A percentile compares a stretch with the other conserved stretches of the same genome.
phyloP scores from a whole-genome alignment of 92 coral and sea anemone genomes.

The Siderastrea siderea region DNA sequence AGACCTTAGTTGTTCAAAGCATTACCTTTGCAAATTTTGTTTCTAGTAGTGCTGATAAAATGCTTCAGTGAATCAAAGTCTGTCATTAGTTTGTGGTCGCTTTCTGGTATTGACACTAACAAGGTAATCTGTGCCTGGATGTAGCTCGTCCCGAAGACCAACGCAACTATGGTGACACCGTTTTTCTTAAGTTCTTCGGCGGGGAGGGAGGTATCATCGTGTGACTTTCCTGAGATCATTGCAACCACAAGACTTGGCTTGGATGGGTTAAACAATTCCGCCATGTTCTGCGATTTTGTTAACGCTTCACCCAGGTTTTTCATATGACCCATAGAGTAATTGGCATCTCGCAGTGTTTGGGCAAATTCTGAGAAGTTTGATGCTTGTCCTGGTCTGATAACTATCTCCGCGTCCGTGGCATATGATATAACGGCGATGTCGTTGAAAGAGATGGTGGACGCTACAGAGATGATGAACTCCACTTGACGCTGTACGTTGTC shows the following conservation, averaged over 20 bases:
- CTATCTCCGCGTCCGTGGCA: slow-evolving; percentile 5
- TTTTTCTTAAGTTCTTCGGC: slow-evolving; percentile 6
- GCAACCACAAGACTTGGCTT: slow-evolving; percentile 5
- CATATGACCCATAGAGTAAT: slow-evolving; percentile 17
- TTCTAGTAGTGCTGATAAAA: background rate
- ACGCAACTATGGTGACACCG: slow-evolving; percentile 19
- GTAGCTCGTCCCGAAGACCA: slow-evolving; percentile 4
- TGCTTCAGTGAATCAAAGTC: slow-evolving; percentile 5
- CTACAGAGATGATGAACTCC: slow-evolving; percentile 36
- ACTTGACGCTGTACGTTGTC: slow-evolving; percentile 30
- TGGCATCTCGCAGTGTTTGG: slow-evolving; percentile 16
- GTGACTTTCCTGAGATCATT: slow-evolving; percentile 30
- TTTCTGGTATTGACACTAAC: slow-evolving; percentile 1
- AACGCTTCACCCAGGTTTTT: slow-evolving; percentile 35
- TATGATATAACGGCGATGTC: slow-evolving; percentile 29
- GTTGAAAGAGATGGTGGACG: background rate
- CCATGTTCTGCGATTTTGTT: background rate
- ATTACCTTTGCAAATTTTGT: slow-evolving; percentile 27
- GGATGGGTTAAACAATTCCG: background rate
- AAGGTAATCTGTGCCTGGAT: background rate
- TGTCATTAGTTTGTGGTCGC: background rate
- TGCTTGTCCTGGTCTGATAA: slow-evolving; percentile 20
- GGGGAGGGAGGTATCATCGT: background rate
- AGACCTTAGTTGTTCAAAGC: no score
- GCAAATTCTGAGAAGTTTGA: slow-evolving; percentile 35